phyloP scores from a whole-genome alignment of 2,797 vertebrate genomes.

The Apodemus agrarius region DNA sequence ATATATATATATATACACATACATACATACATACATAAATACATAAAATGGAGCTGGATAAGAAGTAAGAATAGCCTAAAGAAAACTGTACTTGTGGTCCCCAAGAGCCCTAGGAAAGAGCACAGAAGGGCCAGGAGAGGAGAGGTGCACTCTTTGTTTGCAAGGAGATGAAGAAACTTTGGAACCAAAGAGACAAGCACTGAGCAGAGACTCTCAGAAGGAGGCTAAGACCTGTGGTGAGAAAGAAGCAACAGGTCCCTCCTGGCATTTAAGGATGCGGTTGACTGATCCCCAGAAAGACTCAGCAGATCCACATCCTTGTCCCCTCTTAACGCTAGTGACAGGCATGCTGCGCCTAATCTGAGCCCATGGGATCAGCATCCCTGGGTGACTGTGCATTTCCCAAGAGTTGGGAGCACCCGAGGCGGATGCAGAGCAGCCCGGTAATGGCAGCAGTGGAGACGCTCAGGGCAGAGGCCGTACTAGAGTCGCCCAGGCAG shows the following conservation, averaged over 20 bases:
- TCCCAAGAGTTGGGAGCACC: not conserved
- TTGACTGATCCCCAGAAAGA: not conserved
- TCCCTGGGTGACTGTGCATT: not conserved
- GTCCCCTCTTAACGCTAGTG: not conserved
- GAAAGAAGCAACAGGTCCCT: not conserved
- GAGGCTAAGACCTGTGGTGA: not conserved
- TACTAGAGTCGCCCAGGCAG: not conserved
- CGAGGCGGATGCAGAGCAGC: not conserved
- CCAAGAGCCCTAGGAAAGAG: rapidly evolving
- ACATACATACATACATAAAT: no score
- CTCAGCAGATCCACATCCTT: not conserved
- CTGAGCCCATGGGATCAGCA: rapidly evolving
- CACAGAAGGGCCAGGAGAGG: not conserved
- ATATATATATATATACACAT: no score
- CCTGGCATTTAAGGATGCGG: not conserved
- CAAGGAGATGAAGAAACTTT: not conserved
- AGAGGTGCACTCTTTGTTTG: not conserved
- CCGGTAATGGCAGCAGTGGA: not conserved
- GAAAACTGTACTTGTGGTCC: not conserved
- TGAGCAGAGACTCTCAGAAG: not conserved
- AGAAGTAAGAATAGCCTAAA: not conserved
- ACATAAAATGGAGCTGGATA: not conserved
- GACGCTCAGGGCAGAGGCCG: not conserved
- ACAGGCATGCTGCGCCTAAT: not conserved
- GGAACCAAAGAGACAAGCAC: not conserved